Evolutionary conservation across 2,797 vertebrate species (phyloP), one percentile per base, ranked within the genome.

Genomic region (Arnoldichthys spilopterus): DNA sequence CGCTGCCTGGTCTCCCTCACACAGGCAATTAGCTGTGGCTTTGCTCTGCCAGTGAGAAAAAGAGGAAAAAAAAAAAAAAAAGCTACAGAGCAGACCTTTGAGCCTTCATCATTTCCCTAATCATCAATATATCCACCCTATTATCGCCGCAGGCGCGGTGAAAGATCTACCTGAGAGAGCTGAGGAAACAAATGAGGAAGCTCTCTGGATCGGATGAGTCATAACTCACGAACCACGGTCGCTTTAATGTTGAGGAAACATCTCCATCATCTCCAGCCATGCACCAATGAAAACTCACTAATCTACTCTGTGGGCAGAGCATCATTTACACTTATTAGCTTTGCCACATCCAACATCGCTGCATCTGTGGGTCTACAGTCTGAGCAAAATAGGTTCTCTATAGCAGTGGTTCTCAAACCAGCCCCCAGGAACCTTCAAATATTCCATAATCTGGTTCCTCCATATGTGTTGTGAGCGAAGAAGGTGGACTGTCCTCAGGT

Each of bases 1-100:
- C n/a, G 16, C 45, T 12, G 51, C 40, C 72, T 16, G 37, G 18
- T n/a, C 28, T 64, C 68, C 54, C 43, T 76, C 78, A 64, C 66
- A 34, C 78, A 64, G 72, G 66, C 78, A 76, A 76, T 76, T 80
- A 80, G n/a, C 28, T 51, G 67, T n/a, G 40, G 67, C 67, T 69
- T 47, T n/a, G 47, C 45, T 51, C 45, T 9, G 47, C 45, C 16
- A 53, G 54, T 18, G 45, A n/a, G 22, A 67, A 28, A 9, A 2
- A 6, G 26, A 30, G 6, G 12, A 15, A 47, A 22, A 22, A 6
- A 58, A 40, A 11, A 15, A 20, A 26, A 56, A 12, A 59, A 43
- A 12, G 37, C 34, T 16, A 58, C 18, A 67, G 56, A 70, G 54
- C 72, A 54, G 45, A 74, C 56, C 72, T 24, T 37, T 8, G 45